A percentile compares a stretch with the other conserved stretches of the same genome.
Conservation (phyloP, 2,797 vertebrate genomes). For the Cossypha heuglini region DNA sequence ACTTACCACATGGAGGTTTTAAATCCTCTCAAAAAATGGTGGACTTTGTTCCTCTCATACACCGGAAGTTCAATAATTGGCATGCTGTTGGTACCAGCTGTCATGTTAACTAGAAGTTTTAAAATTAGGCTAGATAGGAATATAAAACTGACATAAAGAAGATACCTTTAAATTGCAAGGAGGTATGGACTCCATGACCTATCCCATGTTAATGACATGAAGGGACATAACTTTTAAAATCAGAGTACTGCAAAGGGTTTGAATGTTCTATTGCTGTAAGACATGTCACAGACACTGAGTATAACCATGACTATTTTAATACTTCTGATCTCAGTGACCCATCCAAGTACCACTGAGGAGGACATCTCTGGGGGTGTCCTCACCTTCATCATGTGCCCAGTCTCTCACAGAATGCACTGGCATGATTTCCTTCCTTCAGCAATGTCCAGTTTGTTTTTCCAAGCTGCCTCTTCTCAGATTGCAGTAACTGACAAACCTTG, state of each 20-base stretch:
- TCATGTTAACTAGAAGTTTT: neutral
- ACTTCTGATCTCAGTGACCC: neutral
- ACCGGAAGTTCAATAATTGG: neutral
- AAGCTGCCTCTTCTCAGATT: slow-evolving; percentile 22
- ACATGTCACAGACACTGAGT: neutral
- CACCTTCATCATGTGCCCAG: neutral
- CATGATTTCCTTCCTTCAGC: slow-evolving; percentile 28
- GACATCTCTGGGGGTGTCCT: neutral
- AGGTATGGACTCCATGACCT: neutral
- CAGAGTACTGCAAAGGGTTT: slow-evolving; percentile 1
- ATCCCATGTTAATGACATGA: neutral
- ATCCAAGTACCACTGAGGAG: neutral
- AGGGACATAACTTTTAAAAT: neutral
- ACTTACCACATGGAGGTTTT: neutral
- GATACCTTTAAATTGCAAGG: neutral
- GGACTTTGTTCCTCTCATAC: neutral
- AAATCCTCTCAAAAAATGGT: neutral
- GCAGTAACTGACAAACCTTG: slow-evolving; percentile 4
- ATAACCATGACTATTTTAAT: neutral
- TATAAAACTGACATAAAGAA: neutral
- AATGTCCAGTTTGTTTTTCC: slow-evolving; percentile 8
- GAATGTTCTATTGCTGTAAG: slow-evolving; percentile 1
- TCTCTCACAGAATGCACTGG: neutral
- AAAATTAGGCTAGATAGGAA: neutral
- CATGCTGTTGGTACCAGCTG: neutral